Evolutionary conservation across 30 jellyfish, hydroid and myxozoan genomes (phyloP), one percentile per base, ranked within the genome.

Genomic region (Hydractinia echinata): DNA sequence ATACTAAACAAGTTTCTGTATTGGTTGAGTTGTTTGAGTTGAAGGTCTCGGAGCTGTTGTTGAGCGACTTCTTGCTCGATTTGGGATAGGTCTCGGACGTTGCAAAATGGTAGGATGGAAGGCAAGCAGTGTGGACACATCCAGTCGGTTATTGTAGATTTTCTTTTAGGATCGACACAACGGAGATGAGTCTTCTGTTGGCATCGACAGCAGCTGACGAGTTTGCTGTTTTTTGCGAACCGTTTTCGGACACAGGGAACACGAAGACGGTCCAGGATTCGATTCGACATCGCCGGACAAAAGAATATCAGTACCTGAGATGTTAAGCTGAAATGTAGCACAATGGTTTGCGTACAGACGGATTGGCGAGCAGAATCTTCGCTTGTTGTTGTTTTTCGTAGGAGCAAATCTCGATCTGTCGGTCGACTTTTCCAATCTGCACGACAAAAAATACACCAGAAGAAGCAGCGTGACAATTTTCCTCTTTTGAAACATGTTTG

Each of bases 171-270:
- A 58, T 58, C 69, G 69, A 3, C 69, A 58, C 78, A 67, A 13
- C 50, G 51, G 50, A 20, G 78, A 48, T 67, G 78, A 67, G 78
- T 11, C 21, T 67, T 67, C 51, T 67, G 78, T 67, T 67, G 78
- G 21, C 78, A 67, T 10, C 78, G 78, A 21, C 51, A 67, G 78
- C 78, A 67, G 78, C 78, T 67, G 78, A 67, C 78, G 78, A 21
- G 14, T 67, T 67, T 67, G 78, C 78, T 67, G 78, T 67, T 67
- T 67, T n/a, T 67, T 67, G 20, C 78, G 78, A 67, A 67, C 69
- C 69, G 69, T 58, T 58, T 58, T 58, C 19, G 69, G 19, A 18
- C 69, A 58, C 1, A 58, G 69, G 69, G 69, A 58, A 18, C 69
- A 58, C 19, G 19, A 18, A 3, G 69, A 58, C 19, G 44, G 44